A percentile compares a stretch with the other conserved stretches of the same genome.
phyloP scores from a whole-genome alignment of 1,140 invertebrate genomes.

The Musca domestica region DNA sequence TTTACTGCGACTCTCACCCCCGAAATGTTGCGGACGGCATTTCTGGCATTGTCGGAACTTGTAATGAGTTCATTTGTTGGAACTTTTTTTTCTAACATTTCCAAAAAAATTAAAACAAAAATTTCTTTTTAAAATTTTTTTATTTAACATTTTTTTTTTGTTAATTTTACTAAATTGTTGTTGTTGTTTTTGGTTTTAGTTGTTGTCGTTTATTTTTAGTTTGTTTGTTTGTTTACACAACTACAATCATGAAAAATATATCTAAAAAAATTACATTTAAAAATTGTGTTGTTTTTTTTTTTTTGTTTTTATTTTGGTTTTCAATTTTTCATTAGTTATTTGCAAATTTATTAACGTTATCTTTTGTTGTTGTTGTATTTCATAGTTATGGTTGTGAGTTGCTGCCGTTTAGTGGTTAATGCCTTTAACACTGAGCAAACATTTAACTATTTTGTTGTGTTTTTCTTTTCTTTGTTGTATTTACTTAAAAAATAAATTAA shows the following conservation, averaged over 20 bases:
- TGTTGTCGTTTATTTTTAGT: not conserved
- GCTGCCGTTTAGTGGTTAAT: not conserved
- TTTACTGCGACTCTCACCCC: too few relatives aligned
- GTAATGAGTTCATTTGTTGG: too few relatives aligned
- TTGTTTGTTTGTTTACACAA: not conserved
- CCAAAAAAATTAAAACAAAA: not conserved
- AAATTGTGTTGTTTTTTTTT: too few relatives aligned
- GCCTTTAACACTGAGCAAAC: not conserved
- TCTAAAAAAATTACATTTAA: not conserved
- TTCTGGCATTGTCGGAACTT: too few relatives aligned
- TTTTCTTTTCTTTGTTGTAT: not conserved
- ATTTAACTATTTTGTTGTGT: not conserved
- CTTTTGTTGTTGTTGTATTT: not conserved
- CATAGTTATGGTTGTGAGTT: too few relatives aligned
- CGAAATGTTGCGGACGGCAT: too few relatives aligned
- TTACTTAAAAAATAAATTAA: not conserved
- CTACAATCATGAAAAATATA: constrained; percentile 7
- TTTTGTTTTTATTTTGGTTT: too few relatives aligned
- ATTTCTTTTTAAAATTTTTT: not conserved
- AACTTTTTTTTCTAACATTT: too few relatives aligned
- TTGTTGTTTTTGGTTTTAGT: too few relatives aligned
- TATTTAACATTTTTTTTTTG: too few relatives aligned
- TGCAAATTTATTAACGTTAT: not conserved
- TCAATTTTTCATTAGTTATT: too few relatives aligned
- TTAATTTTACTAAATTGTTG: too few relatives aligned